A percentile compares a stretch with the other conserved stretches of the same genome.
phyloP scores from a whole-genome alignment of 30 jellyfish, hydroid and myxozoan genomes.

The Pseudorhiza aurosa region DNA sequence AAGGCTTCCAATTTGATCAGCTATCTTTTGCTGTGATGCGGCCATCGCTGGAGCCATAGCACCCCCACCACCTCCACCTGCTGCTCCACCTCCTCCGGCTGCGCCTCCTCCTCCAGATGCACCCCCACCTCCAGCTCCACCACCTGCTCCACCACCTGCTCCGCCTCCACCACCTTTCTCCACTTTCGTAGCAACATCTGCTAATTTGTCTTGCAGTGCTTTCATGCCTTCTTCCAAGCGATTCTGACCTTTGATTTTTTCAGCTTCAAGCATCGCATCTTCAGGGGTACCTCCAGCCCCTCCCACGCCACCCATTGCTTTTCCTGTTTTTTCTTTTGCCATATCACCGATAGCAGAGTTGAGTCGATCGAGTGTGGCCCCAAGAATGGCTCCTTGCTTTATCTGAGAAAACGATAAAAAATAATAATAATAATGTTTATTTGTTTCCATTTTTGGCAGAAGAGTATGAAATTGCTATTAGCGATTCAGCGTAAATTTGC shows the following conservation, averaged over 20 bases:
- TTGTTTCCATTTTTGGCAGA: neutral
- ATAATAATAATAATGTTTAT: no score
- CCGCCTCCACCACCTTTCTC: constrained; percentile 58
- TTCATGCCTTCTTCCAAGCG: constrained; percentile 78
- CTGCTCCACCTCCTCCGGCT: constrained; percentile 77
- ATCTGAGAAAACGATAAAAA: neutral
- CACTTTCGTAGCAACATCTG: constrained; percentile 58
- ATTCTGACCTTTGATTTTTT: constrained; percentile 65
- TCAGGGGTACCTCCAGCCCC: constrained; percentile 51
- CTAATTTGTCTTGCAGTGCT: constrained; percentile 55
- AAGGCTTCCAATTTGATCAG: constrained; percentile 52
- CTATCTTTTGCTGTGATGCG: constrained; percentile 63
- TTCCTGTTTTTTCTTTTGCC: constrained; percentile 58
- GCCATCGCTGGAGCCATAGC: constrained; percentile 77
- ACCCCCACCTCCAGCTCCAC: constrained; percentile 87
- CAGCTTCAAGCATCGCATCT: constrained; percentile 77
- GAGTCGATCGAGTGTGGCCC: constrained; percentile 41
- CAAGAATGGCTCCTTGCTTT: constrained; percentile 51
- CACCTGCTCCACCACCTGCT: constrained; percentile 83
- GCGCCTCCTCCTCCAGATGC: constrained; percentile 76
- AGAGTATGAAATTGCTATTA: neutral
- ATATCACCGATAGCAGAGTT: constrained; percentile 69
- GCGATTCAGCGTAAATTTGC: no score
- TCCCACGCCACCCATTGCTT: constrained; percentile 67
- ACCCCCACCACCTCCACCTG: constrained; percentile 69